Conservation (phyloP, 2,888 invertebrate species). For the Cetonia aurata region DNA sequence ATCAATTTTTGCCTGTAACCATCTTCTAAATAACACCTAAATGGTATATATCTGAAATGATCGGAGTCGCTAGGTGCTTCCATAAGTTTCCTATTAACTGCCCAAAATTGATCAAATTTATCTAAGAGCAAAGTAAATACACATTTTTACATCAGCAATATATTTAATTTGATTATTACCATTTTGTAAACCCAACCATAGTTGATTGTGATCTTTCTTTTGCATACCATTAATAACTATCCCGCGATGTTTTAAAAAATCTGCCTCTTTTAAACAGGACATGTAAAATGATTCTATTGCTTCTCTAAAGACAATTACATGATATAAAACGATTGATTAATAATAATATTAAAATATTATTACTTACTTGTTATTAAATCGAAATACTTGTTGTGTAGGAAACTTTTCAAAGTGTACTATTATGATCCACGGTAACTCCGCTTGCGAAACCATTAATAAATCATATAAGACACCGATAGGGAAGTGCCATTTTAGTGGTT, state of each 20-base stretch:
- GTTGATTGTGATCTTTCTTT: constrained; percentile 95
- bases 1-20: constrained; percentile 82
- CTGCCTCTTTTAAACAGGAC: constrained; percentile 97
- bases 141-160: no score
- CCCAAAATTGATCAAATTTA: constrained; percentile 99
- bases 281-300: constrained; percentile 94
- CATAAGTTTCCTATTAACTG: constrained; percentile 95
- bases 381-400: constrained; percentile 89
- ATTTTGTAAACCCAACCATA: constrained; percentile 95
- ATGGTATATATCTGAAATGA: constrained; percentile 90
- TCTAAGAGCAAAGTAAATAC: constrained; percentile 73
- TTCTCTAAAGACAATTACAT: constrained; percentile 73
- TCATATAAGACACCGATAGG: constrained; percentile 95
- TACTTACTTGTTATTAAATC: constrained; percentile 84
- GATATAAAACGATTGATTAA: no score
- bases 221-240: constrained; percentile 92
- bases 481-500: constrained; percentile 90
- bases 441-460: constrained; percentile 74
- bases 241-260: constrained; percentile 95
- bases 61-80: constrained; percentile 84
- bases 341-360: constrained; percentile 15
- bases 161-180: constrained; percentile 70
- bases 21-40: constrained; percentile 83
- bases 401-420: constrained; percentile 96
- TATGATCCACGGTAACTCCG: constrained; percentile 90